These are phyloP conservation scores for Oxycera nigricornis DNA, from an alignment of 2,888 invertebrate species.

Conservation along the genomic window DNA sequence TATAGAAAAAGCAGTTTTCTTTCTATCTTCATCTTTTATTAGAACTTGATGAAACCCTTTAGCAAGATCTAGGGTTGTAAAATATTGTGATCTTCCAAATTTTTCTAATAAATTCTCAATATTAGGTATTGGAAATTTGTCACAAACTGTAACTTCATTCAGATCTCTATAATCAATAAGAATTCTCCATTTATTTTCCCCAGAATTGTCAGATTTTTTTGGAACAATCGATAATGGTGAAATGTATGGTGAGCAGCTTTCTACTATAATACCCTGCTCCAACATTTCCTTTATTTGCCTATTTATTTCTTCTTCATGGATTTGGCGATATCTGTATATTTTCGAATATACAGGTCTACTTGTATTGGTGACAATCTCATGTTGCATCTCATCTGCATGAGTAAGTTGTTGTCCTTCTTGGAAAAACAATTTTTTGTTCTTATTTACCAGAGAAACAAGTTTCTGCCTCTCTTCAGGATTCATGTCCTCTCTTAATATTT, in stretches of 20 bases:
- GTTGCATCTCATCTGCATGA: slow-evolving; percentile 48
- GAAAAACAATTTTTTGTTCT: slow-evolving; percentile 54
- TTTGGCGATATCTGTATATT: slow-evolving; percentile 44
- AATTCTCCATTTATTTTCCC: slow-evolving; percentile 45
- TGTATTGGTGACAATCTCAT: too few species aligned
- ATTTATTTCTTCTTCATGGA: slow-evolving; percentile 41
- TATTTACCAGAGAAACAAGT: neutral
- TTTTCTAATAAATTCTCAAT: slow-evolving; percentile 46
- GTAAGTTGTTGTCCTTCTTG: slow-evolving; percentile 51
- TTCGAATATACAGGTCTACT: too few species aligned
- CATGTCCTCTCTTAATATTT: neutral
- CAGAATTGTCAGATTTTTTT: slow-evolving; percentile 45
- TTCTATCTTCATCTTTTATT: slow-evolving; percentile 40
- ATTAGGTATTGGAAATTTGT: slow-evolving; percentile 46
- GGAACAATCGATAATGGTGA: slow-evolving; percentile 47
- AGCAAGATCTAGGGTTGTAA: slow-evolving; percentile 44
- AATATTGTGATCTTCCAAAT: slow-evolving; percentile 43
- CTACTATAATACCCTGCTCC: slow-evolving; percentile 41
- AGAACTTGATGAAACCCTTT: slow-evolving; percentile 47
- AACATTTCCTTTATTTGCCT: slow-evolving; percentile 52
- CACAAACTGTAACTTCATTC: slow-evolving; percentile 44
- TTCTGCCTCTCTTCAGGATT: neutral
- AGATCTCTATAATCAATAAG: slow-evolving; percentile 47
- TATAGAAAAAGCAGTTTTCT: slow-evolving; percentile 46
- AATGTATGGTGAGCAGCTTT: slow-evolving; percentile 45